Evolutionary conservation across 1,140 invertebrate species (phyloP).

Genomic region (Rhyzopertha dominica): DNA sequence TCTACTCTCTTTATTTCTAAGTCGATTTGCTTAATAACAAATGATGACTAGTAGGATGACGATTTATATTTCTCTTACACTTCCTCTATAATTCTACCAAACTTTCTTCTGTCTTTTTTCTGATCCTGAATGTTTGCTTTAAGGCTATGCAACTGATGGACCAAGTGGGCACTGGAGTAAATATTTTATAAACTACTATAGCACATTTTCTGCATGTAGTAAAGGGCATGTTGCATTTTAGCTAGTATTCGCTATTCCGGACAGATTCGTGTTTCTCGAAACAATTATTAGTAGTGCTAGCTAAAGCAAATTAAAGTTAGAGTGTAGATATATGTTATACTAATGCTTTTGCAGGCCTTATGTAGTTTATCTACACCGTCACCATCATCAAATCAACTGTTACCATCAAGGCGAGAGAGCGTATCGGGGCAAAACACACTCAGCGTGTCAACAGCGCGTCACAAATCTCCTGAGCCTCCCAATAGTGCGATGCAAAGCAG

Average conservation of each 20-base stretch:
- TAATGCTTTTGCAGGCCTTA: constrained; percentile 54
- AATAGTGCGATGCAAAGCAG: constrained; percentile 40
- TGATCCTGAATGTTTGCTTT: too few species aligned
- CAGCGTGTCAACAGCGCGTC: constrained; percentile 40
- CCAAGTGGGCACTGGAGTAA: constrained; percentile 79
- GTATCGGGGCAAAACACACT: constrained; percentile 47
- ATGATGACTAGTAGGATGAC: too few species aligned
- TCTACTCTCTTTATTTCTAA: too few species aligned
- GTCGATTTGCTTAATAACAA: too few species aligned
- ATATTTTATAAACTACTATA: constrained; percentile 53
- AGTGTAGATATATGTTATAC: not conserved
- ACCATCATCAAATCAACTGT: constrained; percentile 49
- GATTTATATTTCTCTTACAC: too few species aligned
- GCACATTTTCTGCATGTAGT: not conserved
- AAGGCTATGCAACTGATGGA: constrained; percentile 89
- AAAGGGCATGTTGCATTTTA: not conserved
- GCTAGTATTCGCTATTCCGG: not conserved
- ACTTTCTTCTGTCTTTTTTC: constrained; percentile 16
- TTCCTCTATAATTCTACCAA: constrained; percentile 11
- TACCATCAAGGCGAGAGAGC: constrained; percentile 67
- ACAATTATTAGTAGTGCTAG: not conserved
- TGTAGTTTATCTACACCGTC: constrained; percentile 59
- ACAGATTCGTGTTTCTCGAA: not conserved
- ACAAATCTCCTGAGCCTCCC: constrained; percentile 38
- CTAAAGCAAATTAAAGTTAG: not conserved